Conservation (phyloP, 2,113 vertebrate genomes). For the Suricata suricatta region DNA sequence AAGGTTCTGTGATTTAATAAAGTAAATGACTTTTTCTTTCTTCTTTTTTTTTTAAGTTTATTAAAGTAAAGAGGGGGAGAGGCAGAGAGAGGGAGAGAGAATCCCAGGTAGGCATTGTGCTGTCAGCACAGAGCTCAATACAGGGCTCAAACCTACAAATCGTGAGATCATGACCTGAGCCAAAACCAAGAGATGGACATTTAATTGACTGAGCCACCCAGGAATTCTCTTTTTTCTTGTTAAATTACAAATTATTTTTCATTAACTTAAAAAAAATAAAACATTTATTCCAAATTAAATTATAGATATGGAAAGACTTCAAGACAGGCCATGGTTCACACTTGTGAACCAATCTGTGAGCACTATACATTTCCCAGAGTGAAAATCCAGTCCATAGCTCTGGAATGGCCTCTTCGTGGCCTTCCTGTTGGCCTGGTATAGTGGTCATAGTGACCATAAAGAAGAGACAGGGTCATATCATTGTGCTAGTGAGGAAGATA, state of each 20-base stretch:
- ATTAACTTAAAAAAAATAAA: not conserved
- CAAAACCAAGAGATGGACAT: too few species aligned
- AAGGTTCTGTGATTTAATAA: not conserved
- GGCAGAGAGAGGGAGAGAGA: too few species aligned
- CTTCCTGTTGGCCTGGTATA: too few species aligned
- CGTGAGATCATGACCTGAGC: too few species aligned
- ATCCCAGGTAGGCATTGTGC: too few species aligned
- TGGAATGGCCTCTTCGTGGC: not conserved
- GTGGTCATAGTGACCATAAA: not conserved
- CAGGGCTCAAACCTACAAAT: too few species aligned
- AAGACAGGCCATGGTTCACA: not conserved
- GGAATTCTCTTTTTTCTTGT: too few species aligned
- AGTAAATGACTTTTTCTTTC: not conserved
- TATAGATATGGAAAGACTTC: not conserved
- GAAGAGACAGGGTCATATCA: not conserved
- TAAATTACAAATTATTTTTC: too few species aligned
- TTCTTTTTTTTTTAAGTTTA: too few species aligned
- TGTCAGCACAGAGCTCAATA: too few species aligned
- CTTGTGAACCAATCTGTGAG: not conserved
- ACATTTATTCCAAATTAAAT: not conserved
- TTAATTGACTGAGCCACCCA: too few species aligned
- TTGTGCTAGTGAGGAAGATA: not conserved
- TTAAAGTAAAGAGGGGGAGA: too few species aligned
- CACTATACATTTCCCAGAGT: not conserved
- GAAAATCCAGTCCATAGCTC: not conserved